A percentile compares a stretch with the other conserved stretches of the same genome.
These are phyloP conservation scores for Disparrhopalites patrizii DNA, from an alignment of 2,888 invertebrate species.

Conservation along the genomic window DNA sequence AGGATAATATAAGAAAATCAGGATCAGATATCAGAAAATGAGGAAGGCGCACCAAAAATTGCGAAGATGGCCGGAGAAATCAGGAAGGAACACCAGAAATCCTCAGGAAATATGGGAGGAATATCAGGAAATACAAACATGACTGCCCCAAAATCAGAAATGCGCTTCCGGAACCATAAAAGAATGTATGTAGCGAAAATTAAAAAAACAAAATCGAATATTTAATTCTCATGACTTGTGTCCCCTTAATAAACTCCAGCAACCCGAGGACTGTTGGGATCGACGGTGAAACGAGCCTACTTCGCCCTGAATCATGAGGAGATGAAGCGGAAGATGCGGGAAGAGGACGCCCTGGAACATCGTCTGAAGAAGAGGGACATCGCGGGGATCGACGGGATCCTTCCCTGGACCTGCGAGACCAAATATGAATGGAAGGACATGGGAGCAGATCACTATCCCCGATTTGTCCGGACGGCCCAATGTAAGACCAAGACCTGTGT, in stretches of 20 bases:
- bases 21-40: too few relatives aligned
- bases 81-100: too few relatives aligned
- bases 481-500: conserved; percentile 45
- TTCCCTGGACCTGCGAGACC: conserved; percentile 47
- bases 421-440: conserved; percentile 46
- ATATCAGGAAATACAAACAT: too few relatives aligned
- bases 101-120: too few relatives aligned
- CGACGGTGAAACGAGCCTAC: conserved; percentile 42
- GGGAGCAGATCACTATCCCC: conserved; percentile 45
- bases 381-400: conserved; percentile 16
- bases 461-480: conserved; percentile 47
- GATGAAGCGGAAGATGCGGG: conserved; percentile 35
- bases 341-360: conserved; percentile 20
- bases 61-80: too few relatives aligned
- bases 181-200: too few relatives aligned
- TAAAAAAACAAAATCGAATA: too few relatives aligned
- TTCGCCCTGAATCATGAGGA: conserved; percentile 44
- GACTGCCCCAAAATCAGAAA: too few relatives aligned
- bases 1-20: too few relatives aligned
- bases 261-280: conserved; percentile 39
- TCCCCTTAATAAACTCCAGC: conserved; percentile 31
- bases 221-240: too few relatives aligned
- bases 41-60: too few relatives aligned
- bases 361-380: conserved; percentile 24
- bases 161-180: too few relatives aligned